These are phyloP conservation scores for Gambusia yucatana DNA, from an alignment of 2,797 vertebrate species.

Conservation along the genomic window DNA sequence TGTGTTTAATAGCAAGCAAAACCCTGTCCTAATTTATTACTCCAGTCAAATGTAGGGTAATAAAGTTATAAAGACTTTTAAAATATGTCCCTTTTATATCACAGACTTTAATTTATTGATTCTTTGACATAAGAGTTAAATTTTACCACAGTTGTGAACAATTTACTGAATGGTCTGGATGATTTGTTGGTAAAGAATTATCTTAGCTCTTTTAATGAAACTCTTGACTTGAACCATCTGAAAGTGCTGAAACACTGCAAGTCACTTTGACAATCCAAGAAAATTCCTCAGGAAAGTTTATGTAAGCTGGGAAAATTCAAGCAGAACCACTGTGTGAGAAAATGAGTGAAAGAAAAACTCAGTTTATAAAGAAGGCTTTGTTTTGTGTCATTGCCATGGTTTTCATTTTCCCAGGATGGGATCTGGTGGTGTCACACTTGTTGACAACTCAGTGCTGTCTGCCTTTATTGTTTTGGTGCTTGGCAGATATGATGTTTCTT, in stretches of 20 bases:
- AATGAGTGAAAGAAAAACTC: slow-evolving; percentile 16
- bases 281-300: slow-evolving; percentile 53
- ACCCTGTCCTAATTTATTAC: not conserved
- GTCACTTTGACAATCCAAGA: slow-evolving; percentile 19
- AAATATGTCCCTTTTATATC: not conserved
- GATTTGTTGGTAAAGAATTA: not conserved
- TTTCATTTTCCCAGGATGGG: slow-evolving; percentile 64
- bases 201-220: slow-evolving; percentile 4
- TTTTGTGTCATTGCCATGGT: slow-evolving; percentile 49
- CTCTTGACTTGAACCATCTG: not conserved
- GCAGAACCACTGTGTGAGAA: slow-evolving; percentile 19
- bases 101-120: not conserved
- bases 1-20: not conserved
- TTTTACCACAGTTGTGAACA: not conserved
- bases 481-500: slow-evolving; percentile 68
- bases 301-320: slow-evolving; percentile 45
- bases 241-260: slow-evolving; percentile 1
- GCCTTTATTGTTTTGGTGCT: slow-evolving; percentile 69
- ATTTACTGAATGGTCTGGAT: not conserved
- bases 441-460: slow-evolving; percentile 61
- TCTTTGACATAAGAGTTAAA: not conserved
- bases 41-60: not conserved
- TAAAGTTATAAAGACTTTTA: not conserved
- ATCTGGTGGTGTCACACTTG: slow-evolving; percentile 60
- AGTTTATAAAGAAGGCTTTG: slow-evolving; percentile 32